These are phyloP conservation scores for Physella acuta DNA, from an alignment of 1,140 invertebrate species.

Conservation along the genomic window DNA sequence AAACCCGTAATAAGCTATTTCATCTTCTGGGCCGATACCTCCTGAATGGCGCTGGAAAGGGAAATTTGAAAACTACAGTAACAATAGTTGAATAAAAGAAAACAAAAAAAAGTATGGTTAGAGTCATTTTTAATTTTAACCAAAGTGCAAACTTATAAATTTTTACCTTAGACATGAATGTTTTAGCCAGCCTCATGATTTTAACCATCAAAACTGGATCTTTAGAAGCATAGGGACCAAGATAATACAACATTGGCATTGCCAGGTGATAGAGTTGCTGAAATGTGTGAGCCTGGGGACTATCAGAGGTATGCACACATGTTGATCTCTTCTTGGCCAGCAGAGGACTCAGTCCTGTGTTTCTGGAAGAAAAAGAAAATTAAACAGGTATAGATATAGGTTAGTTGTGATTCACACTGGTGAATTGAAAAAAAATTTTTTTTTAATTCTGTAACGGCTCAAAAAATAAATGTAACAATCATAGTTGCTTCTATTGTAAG, in stretches of 20 bases:
- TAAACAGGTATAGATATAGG: neutral
- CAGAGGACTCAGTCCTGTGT: slow-evolving; percentile 62
- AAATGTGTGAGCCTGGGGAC: slow-evolving; percentile 67
- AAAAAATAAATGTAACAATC: neutral
- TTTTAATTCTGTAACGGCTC: neutral
- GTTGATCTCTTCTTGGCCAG: slow-evolving; percentile 28
- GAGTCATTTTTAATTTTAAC: neutral
- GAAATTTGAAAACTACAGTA: neutral
- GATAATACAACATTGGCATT: slow-evolving; percentile 81
- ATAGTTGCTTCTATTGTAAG: neutral
- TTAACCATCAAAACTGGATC: slow-evolving; percentile 78
- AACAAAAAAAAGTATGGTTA: neutral
- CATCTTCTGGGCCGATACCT: slow-evolving; percentile 37
- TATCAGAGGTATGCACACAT: neutral
- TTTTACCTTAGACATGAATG: slow-evolving; percentile 54
- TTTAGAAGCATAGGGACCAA: slow-evolving; percentile 85
- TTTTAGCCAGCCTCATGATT: slow-evolving; percentile 73
- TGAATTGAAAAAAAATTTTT: neutral
- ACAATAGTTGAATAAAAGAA: neutral
- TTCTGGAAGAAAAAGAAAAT: slow-evolving; percentile 60
- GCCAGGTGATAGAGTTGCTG: slow-evolving; percentile 75
- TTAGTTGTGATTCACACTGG: neutral
- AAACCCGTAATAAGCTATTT: slow-evolving; percentile 66
- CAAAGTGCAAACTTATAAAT: neutral
- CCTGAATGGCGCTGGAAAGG: slow-evolving; percentile 35